A percentile compares a stretch with the other conserved stretches of the same genome.
Conservation (phyloP, 2,797 vertebrate genomes). For the Hyperoplus immaculatus region DNA sequence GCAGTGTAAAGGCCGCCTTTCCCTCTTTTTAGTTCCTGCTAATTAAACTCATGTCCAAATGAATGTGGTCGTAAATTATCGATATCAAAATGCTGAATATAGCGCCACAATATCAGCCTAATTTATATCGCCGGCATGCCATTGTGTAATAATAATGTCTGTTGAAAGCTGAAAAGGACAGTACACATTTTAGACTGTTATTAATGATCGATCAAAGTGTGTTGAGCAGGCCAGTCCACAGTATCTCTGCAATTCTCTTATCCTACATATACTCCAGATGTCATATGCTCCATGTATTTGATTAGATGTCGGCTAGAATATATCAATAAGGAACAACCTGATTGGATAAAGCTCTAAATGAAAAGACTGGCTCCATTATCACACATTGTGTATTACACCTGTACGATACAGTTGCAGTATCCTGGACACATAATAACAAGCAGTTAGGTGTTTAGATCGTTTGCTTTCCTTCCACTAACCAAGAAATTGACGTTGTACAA, state of each 20-base stretch:
- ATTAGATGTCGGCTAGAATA: slow-evolving; percentile 6
- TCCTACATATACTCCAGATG: slow-evolving; percentile 8
- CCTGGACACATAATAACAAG: background rate
- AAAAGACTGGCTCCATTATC: background rate
- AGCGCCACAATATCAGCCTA: background rate
- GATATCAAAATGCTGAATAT: background rate
- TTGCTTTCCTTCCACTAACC: background rate
- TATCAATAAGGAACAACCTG: slow-evolving; percentile 5
- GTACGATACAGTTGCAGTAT: background rate
- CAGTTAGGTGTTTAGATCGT: background rate
- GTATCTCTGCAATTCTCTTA: background rate
- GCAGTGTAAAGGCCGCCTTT: background rate
- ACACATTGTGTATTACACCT: background rate
- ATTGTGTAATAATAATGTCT: background rate
- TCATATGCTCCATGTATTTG: slow-evolving; percentile 17
- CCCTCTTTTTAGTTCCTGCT: background rate
- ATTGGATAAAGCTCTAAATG: background rate
- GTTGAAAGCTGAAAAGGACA: background rate
- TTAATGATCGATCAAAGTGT: slow-evolving; percentile 9
- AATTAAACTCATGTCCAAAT: slow-evolving; percentile 29
- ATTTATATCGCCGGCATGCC: background rate
- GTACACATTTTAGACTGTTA: slow-evolving; percentile 1
- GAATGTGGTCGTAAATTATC: background rate
- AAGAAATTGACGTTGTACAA: background rate
- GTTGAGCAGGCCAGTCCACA: background rate